These are phyloP conservation scores for Cephus cinctus DNA, from an alignment of 1,140 invertebrate genomes.

Conservation along the genomic window DNA sequence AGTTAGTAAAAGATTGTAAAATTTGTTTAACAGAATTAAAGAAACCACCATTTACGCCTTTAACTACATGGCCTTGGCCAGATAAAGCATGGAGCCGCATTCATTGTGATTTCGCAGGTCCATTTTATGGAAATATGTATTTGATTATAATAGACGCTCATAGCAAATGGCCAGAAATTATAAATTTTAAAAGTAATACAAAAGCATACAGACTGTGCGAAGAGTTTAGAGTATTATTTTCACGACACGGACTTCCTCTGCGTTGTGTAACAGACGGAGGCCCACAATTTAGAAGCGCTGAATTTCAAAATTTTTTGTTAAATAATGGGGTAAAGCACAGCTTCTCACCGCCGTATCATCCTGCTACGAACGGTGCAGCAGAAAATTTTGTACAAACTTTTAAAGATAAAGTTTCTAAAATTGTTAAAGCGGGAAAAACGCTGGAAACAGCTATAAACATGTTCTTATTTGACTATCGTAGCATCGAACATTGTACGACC, in stretches of 20 bases:
- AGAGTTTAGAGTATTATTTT: slow-evolving; percentile 16
- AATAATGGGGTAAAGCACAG: slow-evolving; percentile 18
- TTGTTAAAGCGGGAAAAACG: not conserved
- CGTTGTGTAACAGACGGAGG: slow-evolving; percentile 23
- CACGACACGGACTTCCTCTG: slow-evolving; percentile 22
- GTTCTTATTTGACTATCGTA: not conserved
- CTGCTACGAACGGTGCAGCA: slow-evolving; percentile 13
- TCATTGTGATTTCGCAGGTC: slow-evolving; percentile 1
- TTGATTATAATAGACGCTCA: slow-evolving; percentile 7
- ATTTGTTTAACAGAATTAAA: slow-evolving; percentile 24
- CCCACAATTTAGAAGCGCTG: slow-evolving; percentile 10
- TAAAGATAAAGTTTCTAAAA: not conserved
- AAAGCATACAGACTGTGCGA: not conserved
- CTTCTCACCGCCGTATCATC: slow-evolving; percentile 20
- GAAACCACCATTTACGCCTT: not conserved
- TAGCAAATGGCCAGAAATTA: slow-evolving; percentile 14
- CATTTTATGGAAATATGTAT: slow-evolving; percentile 5
- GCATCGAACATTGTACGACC: not conserved
- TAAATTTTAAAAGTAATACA: not conserved
- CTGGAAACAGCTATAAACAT: not conserved
- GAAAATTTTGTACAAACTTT: slow-evolving; percentile 1
- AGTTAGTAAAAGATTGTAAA: slow-evolving; percentile 14
- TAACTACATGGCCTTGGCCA: slow-evolving; percentile 3
- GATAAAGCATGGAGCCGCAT: not conserved
- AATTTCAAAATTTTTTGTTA: slow-evolving; percentile 18